Evolutionary conservation across 2,113 vertebrate species (phyloP).

Genomic region (Andinoacara biseriatus): DNA sequence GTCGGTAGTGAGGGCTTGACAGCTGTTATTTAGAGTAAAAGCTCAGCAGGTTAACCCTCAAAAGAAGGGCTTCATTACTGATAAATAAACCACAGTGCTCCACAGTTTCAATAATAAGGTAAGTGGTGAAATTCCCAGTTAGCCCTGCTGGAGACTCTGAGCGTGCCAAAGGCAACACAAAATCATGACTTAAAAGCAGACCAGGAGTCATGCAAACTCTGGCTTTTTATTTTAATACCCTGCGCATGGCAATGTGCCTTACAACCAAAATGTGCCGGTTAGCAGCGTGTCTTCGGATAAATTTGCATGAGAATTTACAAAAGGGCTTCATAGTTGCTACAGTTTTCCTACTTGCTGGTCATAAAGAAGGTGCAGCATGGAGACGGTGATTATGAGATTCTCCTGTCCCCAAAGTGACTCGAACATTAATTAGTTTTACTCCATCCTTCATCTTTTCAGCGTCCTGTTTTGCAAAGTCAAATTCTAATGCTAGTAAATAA

Average conservation of each 20-base stretch:
- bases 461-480: neutral
- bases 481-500: neutral
- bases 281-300: neutral
- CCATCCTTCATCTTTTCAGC: neutral
- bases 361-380: neutral
- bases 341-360: neutral
- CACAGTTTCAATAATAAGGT: neutral
- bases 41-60: neutral
- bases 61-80: neutral
- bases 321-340: neutral
- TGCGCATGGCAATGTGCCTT: neutral
- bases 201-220: neutral
- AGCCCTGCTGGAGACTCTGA: neutral
- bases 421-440: neutral
- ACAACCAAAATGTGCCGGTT: neutral
- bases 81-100: neutral
- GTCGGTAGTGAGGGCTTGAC: neutral
- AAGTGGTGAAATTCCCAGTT: neutral
- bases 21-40: neutral
- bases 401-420: neutral
- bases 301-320: neutral
- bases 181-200: constrained; percentile 16
- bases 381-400: neutral
- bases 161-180: constrained; percentile 12
- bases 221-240: constrained; percentile 5